Conservation (phyloP, 2,113 vertebrate species). For the Chamaetylas fuelleborni region DNA sequence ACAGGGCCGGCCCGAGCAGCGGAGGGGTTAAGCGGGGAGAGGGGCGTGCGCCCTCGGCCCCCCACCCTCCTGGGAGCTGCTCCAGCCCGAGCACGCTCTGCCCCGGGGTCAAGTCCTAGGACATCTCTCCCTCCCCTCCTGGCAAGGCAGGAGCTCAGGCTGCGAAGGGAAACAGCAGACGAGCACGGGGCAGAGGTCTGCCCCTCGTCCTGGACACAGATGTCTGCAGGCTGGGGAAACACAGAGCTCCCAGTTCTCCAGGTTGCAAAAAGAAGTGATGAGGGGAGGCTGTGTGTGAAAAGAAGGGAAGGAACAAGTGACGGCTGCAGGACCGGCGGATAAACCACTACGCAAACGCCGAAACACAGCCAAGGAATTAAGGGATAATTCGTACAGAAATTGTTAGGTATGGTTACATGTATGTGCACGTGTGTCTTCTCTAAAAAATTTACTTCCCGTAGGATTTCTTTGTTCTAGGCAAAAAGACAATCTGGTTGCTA, state of each 20-base stretch:
- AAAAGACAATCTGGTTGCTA: neutral
- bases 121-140: constrained; percentile 63
- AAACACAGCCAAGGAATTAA: constrained; percentile 1
- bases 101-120: constrained; percentile 74
- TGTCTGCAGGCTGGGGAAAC: neutral
- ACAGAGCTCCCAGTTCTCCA: neutral
- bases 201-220: neutral
- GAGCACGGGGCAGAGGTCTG: neutral
- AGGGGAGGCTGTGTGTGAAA: neutral
- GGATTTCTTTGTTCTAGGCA: constrained; percentile 47
- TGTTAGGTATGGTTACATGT: neutral
- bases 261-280: neutral
- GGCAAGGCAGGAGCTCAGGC: constrained; percentile 45
- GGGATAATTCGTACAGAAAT: constrained; percentile 2
- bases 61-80: constrained; percentile 17
- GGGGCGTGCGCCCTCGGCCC: constrained; percentile 31
- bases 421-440: neutral
- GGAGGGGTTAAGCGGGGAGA: constrained; percentile 62
- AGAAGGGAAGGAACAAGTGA: neutral
- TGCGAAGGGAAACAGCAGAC: neutral
- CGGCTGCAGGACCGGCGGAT: neutral
- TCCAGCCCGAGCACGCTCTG: constrained; percentile 59
- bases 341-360: neutral
- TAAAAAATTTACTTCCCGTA: constrained; percentile 13
- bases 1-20: neutral